Evolutionary conservation across 1,140 invertebrate genomes (phyloP), one percentile per base, ranked within the genome.

Genomic region (Lordiphosa clarofinis): DNA sequence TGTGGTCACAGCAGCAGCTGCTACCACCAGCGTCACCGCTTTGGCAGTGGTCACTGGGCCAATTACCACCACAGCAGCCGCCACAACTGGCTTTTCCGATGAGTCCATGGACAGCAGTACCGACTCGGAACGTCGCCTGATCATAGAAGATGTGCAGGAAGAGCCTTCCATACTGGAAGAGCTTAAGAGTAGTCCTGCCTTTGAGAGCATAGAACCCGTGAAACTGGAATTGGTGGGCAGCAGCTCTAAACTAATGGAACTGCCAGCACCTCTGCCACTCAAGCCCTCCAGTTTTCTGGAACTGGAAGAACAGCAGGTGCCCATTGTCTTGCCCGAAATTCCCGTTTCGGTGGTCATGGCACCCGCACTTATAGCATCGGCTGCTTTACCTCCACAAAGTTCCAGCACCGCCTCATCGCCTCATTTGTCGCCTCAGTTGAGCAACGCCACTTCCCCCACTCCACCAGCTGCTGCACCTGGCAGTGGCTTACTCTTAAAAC

Each of bases 31-130:
- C 5, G 4, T 28, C 24, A 28, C 24, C 4, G 24, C 24, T 28
- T 19, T 19, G 19, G 19, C 19, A 1, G 3, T 44, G 9, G 12
- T 12, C 5, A 68, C 57, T 4, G 67, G 67, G 0, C 69, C 70
- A 0, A 86, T 78, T 0, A 72, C 76, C 8, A 40, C 73, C 5
- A 40, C 28, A 7, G 28, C 28, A 1, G 24, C 24, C 24, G 28
- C 7, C 7, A 8, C 7, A 31, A 0, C 21, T 9, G 68, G 56
- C 10, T 88, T 73, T 54, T 82, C 73, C 7, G 88, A 89, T 5
- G 91, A 92, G 54, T 91, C 90, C 0, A 90, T 90, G 1, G 94
- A 95, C 63, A 94, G 93, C 58, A 94, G 93, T 57, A 94, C 93
- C 53, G 94, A 95, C 81, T 94, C 93, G 0, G 94, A 94, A 73